phyloP scores from a whole-genome alignment of 2,888 invertebrate species.

The Dolomedes plantarius region DNA sequence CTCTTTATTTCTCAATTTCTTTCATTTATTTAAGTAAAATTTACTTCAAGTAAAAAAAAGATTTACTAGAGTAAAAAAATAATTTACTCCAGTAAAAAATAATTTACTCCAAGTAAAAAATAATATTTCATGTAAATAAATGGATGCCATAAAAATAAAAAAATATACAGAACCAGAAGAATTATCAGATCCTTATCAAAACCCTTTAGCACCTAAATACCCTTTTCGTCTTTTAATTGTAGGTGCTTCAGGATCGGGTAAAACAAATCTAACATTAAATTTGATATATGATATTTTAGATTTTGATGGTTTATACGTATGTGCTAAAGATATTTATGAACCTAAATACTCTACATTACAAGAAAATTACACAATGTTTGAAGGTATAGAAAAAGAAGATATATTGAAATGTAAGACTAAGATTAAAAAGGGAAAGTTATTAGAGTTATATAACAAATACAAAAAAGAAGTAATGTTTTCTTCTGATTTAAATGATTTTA shows the following conservation, averaged over 20 bases:
- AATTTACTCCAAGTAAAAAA: too few relatives aligned
- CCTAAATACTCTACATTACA: constrained; percentile 10
- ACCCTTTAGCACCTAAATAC: not conserved
- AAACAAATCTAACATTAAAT: constrained; percentile 30
- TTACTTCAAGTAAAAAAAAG: too few relatives aligned
- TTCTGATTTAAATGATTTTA: constrained; percentile 18
- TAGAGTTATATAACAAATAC: not conserved
- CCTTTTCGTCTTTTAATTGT: not conserved
- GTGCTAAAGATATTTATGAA: constrained; percentile 25
- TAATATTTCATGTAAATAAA: too few relatives aligned
- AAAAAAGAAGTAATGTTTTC: constrained; percentile 18
- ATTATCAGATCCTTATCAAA: not conserved
- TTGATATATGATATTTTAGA: constrained; percentile 10
- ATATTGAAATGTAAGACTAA: not conserved
- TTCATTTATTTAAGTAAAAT: too few relatives aligned
- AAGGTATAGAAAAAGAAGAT: not conserved
- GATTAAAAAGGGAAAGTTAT: not conserved
- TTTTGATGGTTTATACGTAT: not conserved
- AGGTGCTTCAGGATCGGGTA: not conserved
- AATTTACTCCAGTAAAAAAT: too few relatives aligned
- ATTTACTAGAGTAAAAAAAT: too few relatives aligned
- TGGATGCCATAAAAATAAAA: constrained; percentile 17
- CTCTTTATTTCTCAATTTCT: not conserved
- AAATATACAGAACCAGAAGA: not conserved
- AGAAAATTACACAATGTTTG: constrained; percentile 10